Percentiles rank a stretch among this genome's conserved stretches.
phyloP scores from a whole-genome alignment of 2,113 vertebrate genomes.

The Oreochromis aureus region DNA sequence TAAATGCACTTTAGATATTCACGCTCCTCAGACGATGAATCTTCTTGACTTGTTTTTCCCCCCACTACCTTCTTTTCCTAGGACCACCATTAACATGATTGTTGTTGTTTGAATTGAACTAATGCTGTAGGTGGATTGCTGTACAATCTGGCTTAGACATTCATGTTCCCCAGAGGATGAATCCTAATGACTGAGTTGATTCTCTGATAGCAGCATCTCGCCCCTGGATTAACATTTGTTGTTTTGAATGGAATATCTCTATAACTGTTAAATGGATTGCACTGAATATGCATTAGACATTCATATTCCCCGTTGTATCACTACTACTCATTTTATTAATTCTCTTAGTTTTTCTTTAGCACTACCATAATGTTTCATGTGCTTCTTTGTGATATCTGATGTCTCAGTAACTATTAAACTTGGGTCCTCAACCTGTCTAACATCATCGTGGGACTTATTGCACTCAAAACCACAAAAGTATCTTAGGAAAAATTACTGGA shows the following conservation, averaged over 20 bases:
- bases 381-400: neutral
- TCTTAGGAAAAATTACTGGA: neutral
- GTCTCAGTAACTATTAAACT: neutral
- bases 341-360: neutral
- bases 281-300: neutral
- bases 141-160: neutral
- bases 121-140: neutral
- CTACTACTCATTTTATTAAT: fast-evolving
- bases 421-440: neutral
- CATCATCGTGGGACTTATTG: fast-evolving
- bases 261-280: neutral
- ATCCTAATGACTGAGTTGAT: neutral
- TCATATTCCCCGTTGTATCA: neutral
- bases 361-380: neutral
- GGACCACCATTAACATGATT: neutral
- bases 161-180: neutral
- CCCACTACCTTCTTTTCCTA: neutral
- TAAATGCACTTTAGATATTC: neutral
- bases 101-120: neutral
- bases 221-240: neutral
- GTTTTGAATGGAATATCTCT: neutral
- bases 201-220: neutral
- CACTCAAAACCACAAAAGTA: neutral
- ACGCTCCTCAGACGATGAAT: neutral
- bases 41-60: fast-evolving